phyloP scores from a whole-genome alignment of 1,140 invertebrate species.

The Thalassaphorura encarpata region DNA sequence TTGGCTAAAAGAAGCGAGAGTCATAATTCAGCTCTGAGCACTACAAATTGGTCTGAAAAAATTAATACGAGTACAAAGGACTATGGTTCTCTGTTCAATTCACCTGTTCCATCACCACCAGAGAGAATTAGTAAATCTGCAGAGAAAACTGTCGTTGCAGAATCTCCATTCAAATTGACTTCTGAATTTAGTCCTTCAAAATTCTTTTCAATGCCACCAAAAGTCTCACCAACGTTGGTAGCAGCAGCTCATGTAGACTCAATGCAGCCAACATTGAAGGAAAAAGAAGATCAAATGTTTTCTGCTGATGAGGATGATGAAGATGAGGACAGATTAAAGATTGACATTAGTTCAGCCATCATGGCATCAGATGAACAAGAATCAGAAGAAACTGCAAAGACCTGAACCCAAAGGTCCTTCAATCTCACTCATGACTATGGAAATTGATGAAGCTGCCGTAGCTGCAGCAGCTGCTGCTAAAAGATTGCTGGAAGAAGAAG shows the following conservation, averaged over 20 bases:
- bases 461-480: slow-evolving; percentile 6
- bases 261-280: background rate
- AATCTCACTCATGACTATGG: background rate
- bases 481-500: slow-evolving; percentile 21
- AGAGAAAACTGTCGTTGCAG: too few relatives aligned
- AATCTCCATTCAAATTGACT: too few relatives aligned
- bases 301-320: slow-evolving; percentile 30
- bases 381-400: background rate
- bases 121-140: too few relatives aligned
- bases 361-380: slow-evolving; percentile 23
- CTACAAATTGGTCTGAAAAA: too few relatives aligned
- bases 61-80: too few relatives aligned
- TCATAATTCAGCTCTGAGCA: too few relatives aligned
- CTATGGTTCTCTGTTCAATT: slow-evolving; percentile 27
- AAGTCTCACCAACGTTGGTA: too few relatives aligned
- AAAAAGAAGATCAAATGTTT: slow-evolving; percentile 23
- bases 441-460: slow-evolving; percentile 16
- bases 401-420: background rate
- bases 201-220: background rate
- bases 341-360: slow-evolving; percentile 30
- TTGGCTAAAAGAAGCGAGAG: slow-evolving; percentile 22
- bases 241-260: background rate
- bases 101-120: slow-evolving; percentile 19
- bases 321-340: slow-evolving; percentile 24
- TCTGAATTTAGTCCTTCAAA: background rate